Evolutionary conservation across 1,140 invertebrate genomes (phyloP).

Genomic region (Halesus radiatus): DNA sequence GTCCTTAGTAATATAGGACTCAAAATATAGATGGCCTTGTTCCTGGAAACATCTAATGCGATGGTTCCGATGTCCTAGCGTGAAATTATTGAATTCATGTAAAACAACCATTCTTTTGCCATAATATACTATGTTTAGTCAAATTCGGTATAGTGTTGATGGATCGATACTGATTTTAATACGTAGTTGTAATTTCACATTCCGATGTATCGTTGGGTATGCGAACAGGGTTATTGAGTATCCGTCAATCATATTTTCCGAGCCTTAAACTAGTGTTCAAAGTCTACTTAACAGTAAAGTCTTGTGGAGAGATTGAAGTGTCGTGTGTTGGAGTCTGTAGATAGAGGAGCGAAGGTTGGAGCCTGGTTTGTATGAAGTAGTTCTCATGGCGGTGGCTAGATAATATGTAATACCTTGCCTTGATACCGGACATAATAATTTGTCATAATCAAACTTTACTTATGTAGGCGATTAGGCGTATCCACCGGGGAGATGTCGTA

Average conservation of each 20-base stretch:
- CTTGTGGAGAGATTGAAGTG: neutral
- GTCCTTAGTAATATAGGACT: no score
- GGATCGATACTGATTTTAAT: neutral
- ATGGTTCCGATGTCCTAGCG: no score
- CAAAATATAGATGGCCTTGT: no score
- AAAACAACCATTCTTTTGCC: neutral
- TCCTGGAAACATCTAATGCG: no score
- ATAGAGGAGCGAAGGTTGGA: neutral
- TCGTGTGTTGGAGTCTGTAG: neutral
- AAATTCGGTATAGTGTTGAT: neutral
- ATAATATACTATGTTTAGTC: neutral
- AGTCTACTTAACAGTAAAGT: constrained; percentile 15
- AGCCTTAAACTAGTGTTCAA: constrained; percentile 28
- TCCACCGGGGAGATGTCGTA: no score
- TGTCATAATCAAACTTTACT: no score
- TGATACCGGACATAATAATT: no score
- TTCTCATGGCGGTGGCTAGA: neutral
- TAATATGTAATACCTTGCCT: no score
- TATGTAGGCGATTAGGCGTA: no score
- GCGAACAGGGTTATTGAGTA: constrained; percentile 12
- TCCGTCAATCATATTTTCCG: constrained; percentile 30
- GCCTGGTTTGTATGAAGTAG: neutral
- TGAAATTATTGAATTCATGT: neutral
- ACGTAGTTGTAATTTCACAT: neutral
- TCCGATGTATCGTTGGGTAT: constrained; percentile 2